phyloP scores from a whole-genome alignment of 2,797 vertebrate genomes.

The Thunnus albacares region DNA sequence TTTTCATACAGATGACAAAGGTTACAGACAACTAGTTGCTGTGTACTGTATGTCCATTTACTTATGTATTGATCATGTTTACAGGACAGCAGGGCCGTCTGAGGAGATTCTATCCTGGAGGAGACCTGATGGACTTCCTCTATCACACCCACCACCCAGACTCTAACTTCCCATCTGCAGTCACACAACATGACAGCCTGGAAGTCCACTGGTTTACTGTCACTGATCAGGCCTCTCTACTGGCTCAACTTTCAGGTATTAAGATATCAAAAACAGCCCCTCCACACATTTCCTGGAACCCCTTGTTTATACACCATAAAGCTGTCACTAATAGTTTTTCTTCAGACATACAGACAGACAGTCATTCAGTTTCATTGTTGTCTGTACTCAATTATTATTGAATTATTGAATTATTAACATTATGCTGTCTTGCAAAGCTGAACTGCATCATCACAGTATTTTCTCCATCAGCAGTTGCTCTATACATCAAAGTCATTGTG shows the following conservation, averaged over 20 bases:
- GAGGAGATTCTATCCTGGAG: constrained; percentile 85
- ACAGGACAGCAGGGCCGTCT: constrained; percentile 69
- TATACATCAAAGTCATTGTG: no score
- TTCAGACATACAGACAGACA: background rate
- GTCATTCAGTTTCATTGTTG: background rate
- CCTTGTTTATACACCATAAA: no score
- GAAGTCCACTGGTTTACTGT: constrained; percentile 79
- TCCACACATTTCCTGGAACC: background rate
- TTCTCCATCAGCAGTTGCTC: background rate
- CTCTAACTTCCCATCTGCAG: background rate
- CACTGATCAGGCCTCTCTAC: constrained; percentile 56
- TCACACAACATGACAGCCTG: constrained; percentile 59
- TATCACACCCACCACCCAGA: constrained; percentile 52
- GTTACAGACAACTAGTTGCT: background rate
- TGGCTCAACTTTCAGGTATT: constrained; percentile 69
- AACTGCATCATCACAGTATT: background rate
- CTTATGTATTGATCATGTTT: background rate
- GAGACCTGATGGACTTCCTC: constrained; percentile 85
- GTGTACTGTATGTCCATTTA: background rate
- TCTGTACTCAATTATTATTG: background rate
- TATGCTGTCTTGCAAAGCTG: background rate
- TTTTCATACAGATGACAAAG: background rate
- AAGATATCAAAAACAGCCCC: background rate
- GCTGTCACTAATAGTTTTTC: background rate
- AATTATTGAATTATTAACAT: background rate